These are phyloP conservation scores for Coronaproctus castanopsis DNA, from an alignment of 2,888 invertebrate genomes.

Conservation along the genomic window DNA sequence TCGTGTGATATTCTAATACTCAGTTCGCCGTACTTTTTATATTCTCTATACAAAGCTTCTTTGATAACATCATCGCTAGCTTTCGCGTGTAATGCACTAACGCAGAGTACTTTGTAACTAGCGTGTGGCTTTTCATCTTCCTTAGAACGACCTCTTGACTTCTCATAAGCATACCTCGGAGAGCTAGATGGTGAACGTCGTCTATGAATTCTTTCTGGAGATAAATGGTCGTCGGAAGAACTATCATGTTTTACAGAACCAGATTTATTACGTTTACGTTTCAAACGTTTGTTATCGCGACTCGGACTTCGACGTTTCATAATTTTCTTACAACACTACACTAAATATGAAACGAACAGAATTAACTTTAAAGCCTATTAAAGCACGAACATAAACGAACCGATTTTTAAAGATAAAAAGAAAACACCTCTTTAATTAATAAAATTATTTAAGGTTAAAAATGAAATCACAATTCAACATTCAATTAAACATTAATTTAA, in stretches of 20 bases:
- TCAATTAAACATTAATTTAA: no score
- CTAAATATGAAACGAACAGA: no score
- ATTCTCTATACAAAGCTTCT: constrained; percentile 80
- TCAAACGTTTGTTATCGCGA: constrained; percentile 50
- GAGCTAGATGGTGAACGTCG: constrained; percentile 35
- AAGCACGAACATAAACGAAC: no score
- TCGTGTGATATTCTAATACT: constrained; percentile 82
- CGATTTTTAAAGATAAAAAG: no score
- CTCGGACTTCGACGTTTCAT: no score
- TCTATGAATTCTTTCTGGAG: constrained; percentile 57
- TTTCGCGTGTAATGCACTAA: constrained; percentile 84
- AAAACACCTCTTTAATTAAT: no score
- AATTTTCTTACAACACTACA: no score
- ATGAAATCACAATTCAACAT: no score
- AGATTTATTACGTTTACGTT: constrained; percentile 57
- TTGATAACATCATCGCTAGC: constrained; percentile 83
- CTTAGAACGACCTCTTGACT: constrained; percentile 40
- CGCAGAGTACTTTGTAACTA: constrained; percentile 81
- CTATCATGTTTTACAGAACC: constrained; percentile 71
- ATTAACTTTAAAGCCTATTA: no score
- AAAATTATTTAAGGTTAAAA: no score
- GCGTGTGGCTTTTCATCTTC: constrained; percentile 23
- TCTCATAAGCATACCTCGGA: constrained; percentile 34
- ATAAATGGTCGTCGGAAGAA: constrained; percentile 67
- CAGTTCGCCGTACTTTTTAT: constrained; percentile 85